Percentiles rank a stretch among this genome's conserved stretches.
These are phyloP conservation scores for Coelinius sp. DNA, from an alignment of 2,888 invertebrate genomes.

Conservation along the genomic window DNA sequence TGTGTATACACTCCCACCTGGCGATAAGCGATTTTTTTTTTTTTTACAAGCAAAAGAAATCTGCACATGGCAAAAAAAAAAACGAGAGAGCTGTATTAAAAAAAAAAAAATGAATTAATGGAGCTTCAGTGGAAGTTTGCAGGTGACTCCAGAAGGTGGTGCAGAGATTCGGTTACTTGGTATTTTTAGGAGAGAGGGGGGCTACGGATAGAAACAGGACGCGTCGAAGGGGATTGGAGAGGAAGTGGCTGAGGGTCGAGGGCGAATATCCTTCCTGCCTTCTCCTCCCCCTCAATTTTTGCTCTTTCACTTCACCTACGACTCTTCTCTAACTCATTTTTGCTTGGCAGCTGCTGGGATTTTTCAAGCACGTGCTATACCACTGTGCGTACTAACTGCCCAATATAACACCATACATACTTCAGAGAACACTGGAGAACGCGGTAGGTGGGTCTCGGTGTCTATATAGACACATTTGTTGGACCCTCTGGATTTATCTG, in stretches of 20 bases:
- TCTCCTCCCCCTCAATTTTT: conserved; percentile 33
- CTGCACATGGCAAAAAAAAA: conserved; percentile 21
- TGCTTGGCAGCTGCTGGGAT: conserved; percentile 64
- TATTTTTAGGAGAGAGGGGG: conserved; percentile 14
- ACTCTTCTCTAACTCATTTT: background rate
- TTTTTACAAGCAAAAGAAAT: conserved; percentile 1
- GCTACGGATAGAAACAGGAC: conserved; percentile 21
- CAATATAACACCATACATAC: conserved; percentile 29
- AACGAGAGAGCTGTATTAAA: background rate
- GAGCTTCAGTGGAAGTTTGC: conserved; percentile 15
- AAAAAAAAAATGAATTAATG: conserved; percentile 2
- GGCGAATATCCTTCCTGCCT: conserved; percentile 64
- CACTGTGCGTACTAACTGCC: conserved; percentile 36
- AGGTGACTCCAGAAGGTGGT: conserved; percentile 39
- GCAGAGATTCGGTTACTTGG: conserved; percentile 43
- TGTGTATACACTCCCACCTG: conserved; percentile 15
- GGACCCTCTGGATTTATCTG: no score
- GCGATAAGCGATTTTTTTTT: conserved; percentile 13
- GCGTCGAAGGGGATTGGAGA: conserved; percentile 47
- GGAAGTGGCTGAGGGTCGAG: conserved; percentile 57
- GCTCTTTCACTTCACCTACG: conserved; percentile 13
- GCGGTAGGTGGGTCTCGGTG: conserved; percentile 29
- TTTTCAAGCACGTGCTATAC: conserved; percentile 66
- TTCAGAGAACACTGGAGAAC: background rate
- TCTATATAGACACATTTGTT: background rate